Conservation (phyloP, 2,113 vertebrate species). For the Misgurnus anguillicaudatus region DNA sequence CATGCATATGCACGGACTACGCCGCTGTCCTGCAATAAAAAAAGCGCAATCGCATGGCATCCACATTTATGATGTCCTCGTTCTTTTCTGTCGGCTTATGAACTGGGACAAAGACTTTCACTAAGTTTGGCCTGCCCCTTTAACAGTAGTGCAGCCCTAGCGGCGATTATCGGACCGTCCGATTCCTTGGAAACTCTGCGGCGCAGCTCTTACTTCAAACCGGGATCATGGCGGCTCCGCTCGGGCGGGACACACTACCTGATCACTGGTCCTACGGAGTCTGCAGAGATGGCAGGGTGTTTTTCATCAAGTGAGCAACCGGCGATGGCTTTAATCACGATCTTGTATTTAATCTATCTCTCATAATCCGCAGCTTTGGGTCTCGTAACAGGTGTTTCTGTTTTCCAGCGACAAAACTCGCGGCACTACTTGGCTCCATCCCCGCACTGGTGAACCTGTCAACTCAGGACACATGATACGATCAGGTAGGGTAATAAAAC, state of each 20-base stretch:
- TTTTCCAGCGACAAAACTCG: conserved; percentile 84
- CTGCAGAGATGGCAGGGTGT: conserved; percentile 88
- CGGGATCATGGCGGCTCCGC: conserved; percentile 87
- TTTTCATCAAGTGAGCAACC: conserved; percentile 90
- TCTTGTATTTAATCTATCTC: background rate
- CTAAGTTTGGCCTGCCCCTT: conserved; percentile 69
- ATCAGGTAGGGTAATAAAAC: conserved; percentile 80
- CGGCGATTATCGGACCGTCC: conserved; percentile 59
- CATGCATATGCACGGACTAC: background rate
- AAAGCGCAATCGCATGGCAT: no score
- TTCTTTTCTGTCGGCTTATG: conserved; percentile 49
- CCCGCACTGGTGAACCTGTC: conserved; percentile 91
- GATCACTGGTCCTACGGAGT: conserved; percentile 94
- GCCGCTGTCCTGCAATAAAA: background rate
- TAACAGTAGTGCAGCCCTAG: conserved; percentile 71
- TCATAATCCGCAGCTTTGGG: conserved; percentile 24
- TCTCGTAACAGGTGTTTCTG: conserved; percentile 79
- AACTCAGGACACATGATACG: conserved; percentile 98
- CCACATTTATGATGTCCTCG: no score
- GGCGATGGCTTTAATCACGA: background rate
- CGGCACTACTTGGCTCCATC: conserved; percentile 92
- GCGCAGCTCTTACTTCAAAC: conserved; percentile 59
- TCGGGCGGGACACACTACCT: conserved; percentile 89
- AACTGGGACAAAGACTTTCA: conserved; percentile 40
- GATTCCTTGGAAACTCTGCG: conserved; percentile 69